These are phyloP conservation scores for Polypedilum vanderplanki DNA, from an alignment of 1,140 invertebrate species.

Conservation along the genomic window DNA sequence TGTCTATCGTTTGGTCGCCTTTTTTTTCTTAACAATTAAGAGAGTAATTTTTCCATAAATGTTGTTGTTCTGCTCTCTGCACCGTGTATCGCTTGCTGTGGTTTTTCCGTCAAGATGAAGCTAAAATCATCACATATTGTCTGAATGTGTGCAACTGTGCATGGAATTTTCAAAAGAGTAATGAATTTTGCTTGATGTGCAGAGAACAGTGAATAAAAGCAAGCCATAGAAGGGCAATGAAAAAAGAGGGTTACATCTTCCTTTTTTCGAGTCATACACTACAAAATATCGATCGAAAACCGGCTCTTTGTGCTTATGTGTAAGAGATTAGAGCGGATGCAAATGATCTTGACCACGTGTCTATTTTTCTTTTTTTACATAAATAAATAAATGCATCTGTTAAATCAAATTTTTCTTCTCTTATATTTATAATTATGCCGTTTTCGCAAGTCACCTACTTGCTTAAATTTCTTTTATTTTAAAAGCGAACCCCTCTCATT, in stretches of 20 bases:
- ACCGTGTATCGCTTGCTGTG: background rate
- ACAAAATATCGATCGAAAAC: constrained; percentile 15
- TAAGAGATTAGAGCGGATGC: background rate
- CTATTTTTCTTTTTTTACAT: background rate
- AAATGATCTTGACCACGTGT: constrained; percentile 21
- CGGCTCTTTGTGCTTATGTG: background rate
- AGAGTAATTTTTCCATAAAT: background rate
- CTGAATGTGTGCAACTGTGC: background rate
- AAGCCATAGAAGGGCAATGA: background rate
- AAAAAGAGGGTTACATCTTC: background rate
- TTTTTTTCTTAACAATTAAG: background rate
- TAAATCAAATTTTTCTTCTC: no score
- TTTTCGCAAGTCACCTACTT: no score
- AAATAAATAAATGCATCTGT: no score
- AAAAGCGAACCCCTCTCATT: no score
- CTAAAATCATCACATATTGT: constrained; percentile 3
- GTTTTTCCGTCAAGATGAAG: background rate
- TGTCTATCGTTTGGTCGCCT: no score
- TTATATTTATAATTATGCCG: no score
- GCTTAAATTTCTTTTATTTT: no score
- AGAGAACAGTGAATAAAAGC: background rate
- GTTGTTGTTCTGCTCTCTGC: background rate
- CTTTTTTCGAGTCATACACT: no score
- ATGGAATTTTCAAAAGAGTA: background rate
- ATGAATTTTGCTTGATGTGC: background rate